Evolutionary conservation across 2,113 vertebrate species (phyloP).

Genomic region (Rhinopomastus cyanomelas): DNA sequence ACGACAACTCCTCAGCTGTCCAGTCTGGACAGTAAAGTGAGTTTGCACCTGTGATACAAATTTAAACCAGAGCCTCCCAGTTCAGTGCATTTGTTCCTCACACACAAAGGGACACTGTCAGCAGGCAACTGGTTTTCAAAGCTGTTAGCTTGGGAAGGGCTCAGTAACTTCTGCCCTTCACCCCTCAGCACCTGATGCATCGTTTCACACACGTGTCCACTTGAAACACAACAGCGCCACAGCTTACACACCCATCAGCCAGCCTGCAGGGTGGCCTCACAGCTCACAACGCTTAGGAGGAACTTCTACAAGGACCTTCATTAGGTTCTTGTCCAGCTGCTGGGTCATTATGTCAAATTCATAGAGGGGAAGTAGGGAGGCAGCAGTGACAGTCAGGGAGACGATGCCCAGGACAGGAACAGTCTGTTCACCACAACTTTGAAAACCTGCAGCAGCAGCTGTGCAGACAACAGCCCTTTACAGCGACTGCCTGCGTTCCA

Average conservation of each 20-base stretch:
- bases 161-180: neutral
- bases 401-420: neutral
- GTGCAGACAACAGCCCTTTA: neutral
- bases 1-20: slow-evolving; percentile 65
- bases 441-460: neutral
- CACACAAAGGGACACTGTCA: slow-evolving; percentile 45
- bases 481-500: neutral
- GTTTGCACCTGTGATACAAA: slow-evolving; percentile 66
- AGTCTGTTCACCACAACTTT: neutral
- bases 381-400: neutral
- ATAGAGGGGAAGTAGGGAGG: neutral
- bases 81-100: slow-evolving; percentile 28
- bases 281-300: neutral
- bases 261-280: neutral
- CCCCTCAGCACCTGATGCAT: neutral
- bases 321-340: neutral
- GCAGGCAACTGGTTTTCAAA: neutral
- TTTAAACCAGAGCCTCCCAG: slow-evolving; percentile 4
- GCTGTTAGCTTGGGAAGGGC: neutral
- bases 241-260: neutral
- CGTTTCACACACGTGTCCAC: neutral
- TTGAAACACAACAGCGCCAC: fast-evolving
- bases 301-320: neutral
- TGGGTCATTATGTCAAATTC: neutral
- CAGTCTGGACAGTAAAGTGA: slow-evolving; percentile 34